Evolutionary conservation across 2,797 vertebrate genomes (phyloP).

Genomic region (Ispidina picta): DNA sequence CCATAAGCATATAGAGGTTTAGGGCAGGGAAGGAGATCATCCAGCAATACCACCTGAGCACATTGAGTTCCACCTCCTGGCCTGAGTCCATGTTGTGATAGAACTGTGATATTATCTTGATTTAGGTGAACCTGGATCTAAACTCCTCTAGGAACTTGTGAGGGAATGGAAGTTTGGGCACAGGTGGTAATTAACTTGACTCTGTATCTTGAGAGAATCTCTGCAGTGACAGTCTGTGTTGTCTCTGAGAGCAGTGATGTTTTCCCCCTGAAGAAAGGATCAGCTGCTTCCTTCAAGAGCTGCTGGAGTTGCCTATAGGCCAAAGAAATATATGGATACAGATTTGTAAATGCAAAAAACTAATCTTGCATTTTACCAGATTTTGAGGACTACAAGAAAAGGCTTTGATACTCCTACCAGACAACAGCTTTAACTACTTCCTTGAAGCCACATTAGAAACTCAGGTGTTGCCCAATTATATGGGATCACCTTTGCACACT

Average conservation of each 20-base stretch:
- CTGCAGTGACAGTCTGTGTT: background rate
- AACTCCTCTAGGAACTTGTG: background rate
- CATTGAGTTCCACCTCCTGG: background rate
- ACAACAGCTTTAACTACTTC: background rate
- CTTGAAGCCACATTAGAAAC: background rate
- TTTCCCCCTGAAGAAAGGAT: background rate
- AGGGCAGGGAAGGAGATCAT: background rate
- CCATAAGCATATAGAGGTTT: background rate
- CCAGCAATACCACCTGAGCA: background rate
- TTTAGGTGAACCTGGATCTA: background rate
- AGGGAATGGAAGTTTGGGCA: background rate
- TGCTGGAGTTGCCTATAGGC: background rate
- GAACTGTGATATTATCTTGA: background rate
- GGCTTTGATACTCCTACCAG: background rate
- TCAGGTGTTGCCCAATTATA: background rate
- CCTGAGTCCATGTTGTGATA: background rate
- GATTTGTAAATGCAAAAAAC: background rate
- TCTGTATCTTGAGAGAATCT: background rate
- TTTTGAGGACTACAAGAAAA: background rate
- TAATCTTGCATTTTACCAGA: background rate
- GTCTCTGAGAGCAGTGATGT: background rate
- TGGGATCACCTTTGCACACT: background rate
- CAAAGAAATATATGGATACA: background rate
- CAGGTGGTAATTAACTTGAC: accelerated
- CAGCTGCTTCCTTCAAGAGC: background rate